Base-by-base conservation (phyloP, 2,113 vertebrate genomes). In the Callocephalon fimbriatum region DNA sequence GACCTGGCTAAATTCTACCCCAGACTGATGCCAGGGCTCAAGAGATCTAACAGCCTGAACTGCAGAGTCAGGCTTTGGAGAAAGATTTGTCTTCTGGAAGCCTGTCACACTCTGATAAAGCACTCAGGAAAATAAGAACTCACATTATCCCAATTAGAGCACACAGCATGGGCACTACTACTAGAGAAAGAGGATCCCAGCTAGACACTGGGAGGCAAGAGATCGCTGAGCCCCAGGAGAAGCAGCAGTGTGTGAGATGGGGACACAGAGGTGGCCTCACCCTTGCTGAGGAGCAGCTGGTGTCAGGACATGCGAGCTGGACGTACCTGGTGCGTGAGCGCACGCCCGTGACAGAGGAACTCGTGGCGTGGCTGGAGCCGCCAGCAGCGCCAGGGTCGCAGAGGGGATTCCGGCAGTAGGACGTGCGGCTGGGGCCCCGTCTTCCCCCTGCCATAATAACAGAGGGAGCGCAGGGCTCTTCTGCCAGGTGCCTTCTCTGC, bases 321-420 rank as follows among this genome's bases (percentile, higher is more conserved):
- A 40, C 83, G 71, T 93, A 99, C 99, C 99, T 99, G 74, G 99
- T 98, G 3, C 99, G 98, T 19, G 99, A 99, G 84, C 99, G 98
- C 89, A 99, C 99, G 12, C 99, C 99, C 2, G 98, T 99, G 93
- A 99, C 98, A 0, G 99, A 99, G 63, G 99, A 98, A 32, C 99
- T 99, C 31, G 98, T 98, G 8, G 99, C 97, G 92, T 99, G 99
- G 67, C 98, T 98, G 29, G 99, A 96, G 76, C 99, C 98, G 32
- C 98, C 98, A 8, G 99, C 97, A 0, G 99, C 98, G 12, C 99
- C 99, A 1, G 99, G 98, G 35, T 99, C 99, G 40, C 99, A 99
- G 31, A 99, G 98, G 0, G 99, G 99, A 82, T 97, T 98, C 56
- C 99, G 98, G 98, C 99, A 99, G 97, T 99, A 99, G 8, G 99